These are phyloP conservation scores for Geotrypetes seraphini DNA, from an alignment of 2,797 vertebrate genomes.

Conservation along the genomic window DNA sequence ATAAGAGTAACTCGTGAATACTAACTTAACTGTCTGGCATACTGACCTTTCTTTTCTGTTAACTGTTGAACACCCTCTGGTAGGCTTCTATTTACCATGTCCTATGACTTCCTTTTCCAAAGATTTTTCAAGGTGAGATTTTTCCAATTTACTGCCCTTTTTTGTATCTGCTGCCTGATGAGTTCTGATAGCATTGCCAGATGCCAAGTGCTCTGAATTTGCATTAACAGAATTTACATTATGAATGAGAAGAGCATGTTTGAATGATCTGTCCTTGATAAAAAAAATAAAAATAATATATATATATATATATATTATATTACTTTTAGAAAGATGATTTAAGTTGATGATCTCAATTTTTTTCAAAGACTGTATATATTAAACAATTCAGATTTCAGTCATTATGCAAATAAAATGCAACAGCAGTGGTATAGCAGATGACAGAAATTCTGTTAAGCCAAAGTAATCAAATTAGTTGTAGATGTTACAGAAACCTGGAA, in stretches of 20 bases:
- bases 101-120: slow-evolving; percentile 18
- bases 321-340: background rate
- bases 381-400: background rate
- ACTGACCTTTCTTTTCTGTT: slow-evolving; percentile 19
- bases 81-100: slow-evolving; percentile 17
- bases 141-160: slow-evolving; percentile 27
- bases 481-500: too few relatives aligned
- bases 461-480: too few relatives aligned
- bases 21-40: slow-evolving; percentile 11
- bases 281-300: too few relatives aligned
- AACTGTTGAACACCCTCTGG: slow-evolving; percentile 4
- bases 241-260: too few relatives aligned
- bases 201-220: slow-evolving; percentile 13
- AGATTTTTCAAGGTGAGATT: slow-evolving; percentile 27
- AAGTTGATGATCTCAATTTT: slow-evolving; percentile 1
- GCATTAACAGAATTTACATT: too few relatives aligned
- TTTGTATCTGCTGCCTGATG: slow-evolving; percentile 16
- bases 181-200: slow-evolving; percentile 18
- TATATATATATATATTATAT: too few relatives aligned
- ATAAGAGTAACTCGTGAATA: slow-evolving; percentile 16
- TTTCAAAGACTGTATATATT: slow-evolving; percentile 4
- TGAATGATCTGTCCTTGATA: too few relatives aligned
- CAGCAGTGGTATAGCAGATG: too few relatives aligned
- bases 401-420: too few relatives aligned
- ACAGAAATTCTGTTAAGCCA: too few relatives aligned